phyloP scores from a whole-genome alignment of 2,113 vertebrate genomes.

The Mus spicilegus region DNA sequence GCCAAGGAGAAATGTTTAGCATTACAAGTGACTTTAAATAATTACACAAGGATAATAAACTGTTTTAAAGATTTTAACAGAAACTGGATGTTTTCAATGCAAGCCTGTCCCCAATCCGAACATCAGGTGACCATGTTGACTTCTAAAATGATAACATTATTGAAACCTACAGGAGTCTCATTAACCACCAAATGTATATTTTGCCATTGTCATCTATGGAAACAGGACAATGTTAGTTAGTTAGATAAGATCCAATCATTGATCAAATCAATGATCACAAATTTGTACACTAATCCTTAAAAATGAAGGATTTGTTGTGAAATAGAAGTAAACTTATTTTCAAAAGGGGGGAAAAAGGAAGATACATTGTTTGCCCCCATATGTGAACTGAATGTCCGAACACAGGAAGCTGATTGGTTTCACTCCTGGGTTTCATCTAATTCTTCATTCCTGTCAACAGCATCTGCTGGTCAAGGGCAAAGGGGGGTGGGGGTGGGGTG shows the following conservation, averaged over 20 bases:
- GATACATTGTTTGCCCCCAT: constrained; percentile 11
- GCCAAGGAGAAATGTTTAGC: constrained; percentile 39
- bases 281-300: not conserved
- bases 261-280: not conserved
- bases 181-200: constrained; percentile 5
- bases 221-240: not conserved
- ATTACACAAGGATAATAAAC: not conserved
- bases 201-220: not conserved
- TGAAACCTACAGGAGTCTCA: not conserved
- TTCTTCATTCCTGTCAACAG: constrained; percentile 14
- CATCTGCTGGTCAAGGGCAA: constrained; percentile 47
- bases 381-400: not conserved
- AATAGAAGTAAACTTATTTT: not conserved
- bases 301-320: not conserved
- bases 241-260: not conserved
- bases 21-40: not conserved
- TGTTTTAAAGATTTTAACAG: not conserved
- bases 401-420: not conserved
- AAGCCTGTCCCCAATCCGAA: not conserved
- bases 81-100: not conserved
- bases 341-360: not conserved
- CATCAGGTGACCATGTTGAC: not conserved
- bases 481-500: not conserved
- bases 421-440: constrained; percentile 32
- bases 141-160: not conserved